Base-by-base conservation (phyloP, 2,888 invertebrate species). In the Deladenus siricidicola region DNA sequence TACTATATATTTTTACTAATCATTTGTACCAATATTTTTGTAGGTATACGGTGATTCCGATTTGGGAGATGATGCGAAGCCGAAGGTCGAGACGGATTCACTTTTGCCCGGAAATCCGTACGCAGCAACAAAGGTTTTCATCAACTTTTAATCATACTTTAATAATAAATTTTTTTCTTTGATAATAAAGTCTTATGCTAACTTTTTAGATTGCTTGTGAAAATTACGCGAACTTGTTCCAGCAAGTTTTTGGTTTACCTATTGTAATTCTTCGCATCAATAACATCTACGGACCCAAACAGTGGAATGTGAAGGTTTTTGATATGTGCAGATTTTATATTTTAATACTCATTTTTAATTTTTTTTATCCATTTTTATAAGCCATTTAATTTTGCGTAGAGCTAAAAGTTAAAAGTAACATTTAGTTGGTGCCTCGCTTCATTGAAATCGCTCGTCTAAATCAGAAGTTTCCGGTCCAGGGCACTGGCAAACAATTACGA, bases 281-380 rank as follows among this genome's bases (percentile, higher is more conserved):
- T 65, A 77, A 77, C 58, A 75, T 77, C 61, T 77, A 77, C 50
- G 77, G 77, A 14, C 77, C 77, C 4, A 74, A 75, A 51, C 77
- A 77, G 56, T 77, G 77, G 77, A 70, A 77, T 63, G 74, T 77
- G 23, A 77, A 77, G 66, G 71, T 69, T 19, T 10, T 29, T n/a
- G 8, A 14, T 42, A n/a, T 42, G n/a, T n/a, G n/a, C 10, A 42
- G 10, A 42, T 42, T 10, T 42, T 42, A 42, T n/a, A n/a, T n/a
- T n/a, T n/a, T n/a, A n/a, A n/a, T n/a, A n/a, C n/a, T n/a, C n/a
- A n/a, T n/a, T n/a, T n/a, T n/a, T n/a, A n/a, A n/a, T n/a, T n/a
- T n/a, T n/a, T n/a, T n/a, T n/a, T n/a, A n/a, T n/a, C n/a, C n/a
- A n/a, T n/a, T n/a, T n/a, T n/a, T n/a, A n/a, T n/a, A n/a, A n/a